A percentile compares a stretch with the other conserved stretches of the same genome.
Evolutionary conservation across 2,797 vertebrate genomes (phyloP).

Genomic region (Muraenolepis orangiensis): DNA sequence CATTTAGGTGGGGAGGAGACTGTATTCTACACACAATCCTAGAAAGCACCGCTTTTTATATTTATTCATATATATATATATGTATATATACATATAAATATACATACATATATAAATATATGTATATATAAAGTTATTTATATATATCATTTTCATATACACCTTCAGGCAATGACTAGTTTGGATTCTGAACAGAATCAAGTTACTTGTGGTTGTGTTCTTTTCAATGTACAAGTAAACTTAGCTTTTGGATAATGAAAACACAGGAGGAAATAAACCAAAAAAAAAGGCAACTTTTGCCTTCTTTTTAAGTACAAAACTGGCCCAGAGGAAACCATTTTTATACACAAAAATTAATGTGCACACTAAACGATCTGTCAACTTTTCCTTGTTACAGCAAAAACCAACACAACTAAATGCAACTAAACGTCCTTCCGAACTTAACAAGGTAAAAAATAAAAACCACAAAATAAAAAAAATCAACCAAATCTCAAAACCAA

Average conservation of each 20-base stretch:
- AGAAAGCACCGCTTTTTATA: conserved; percentile 90
- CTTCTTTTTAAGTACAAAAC: conserved; percentile 97
- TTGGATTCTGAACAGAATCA: conserved; percentile 99
- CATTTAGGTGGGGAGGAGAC: conserved; percentile 85
- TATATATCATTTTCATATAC: conserved; percentile 84
- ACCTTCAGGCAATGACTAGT: conserved; percentile 98
- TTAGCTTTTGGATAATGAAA: conserved; percentile 91
- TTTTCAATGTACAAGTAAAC: conserved; percentile 97
- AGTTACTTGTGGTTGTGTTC: conserved; percentile 94
- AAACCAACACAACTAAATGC: conserved; percentile 82
- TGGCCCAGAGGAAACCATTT: conserved; percentile 94
- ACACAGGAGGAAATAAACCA: conserved; percentile 85
- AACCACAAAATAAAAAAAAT: conserved; percentile 23
- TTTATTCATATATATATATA: conserved; percentile 60
- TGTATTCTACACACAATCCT: conserved; percentile 98
- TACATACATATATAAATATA: conserved; percentile 59
- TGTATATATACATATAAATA: conserved; percentile 58
- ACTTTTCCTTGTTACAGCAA: conserved; percentile 92
- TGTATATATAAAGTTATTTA: conserved; percentile 56
- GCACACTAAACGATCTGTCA: conserved; percentile 78
- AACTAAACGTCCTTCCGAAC: conserved; percentile 85
- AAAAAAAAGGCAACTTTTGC: conserved; percentile 85
- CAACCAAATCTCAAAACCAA: conserved; percentile 27
- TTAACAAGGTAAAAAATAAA: conserved; percentile 30
- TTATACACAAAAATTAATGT: conserved; percentile 99